These are phyloP conservation scores for Battus philenor DNA, from an alignment of 1,140 invertebrate species.

Conservation along the genomic window DNA sequence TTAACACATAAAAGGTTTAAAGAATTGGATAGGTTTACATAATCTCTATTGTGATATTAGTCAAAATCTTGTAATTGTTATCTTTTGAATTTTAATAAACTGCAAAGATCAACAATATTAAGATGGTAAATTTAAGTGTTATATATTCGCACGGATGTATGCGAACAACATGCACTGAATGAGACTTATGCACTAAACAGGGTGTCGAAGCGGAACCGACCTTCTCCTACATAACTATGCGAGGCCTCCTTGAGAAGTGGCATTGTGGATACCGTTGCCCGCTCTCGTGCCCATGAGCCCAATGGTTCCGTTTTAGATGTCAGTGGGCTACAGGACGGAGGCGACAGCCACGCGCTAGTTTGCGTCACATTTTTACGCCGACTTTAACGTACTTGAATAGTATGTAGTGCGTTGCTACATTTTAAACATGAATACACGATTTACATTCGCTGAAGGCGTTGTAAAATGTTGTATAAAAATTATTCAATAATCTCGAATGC, in stretches of 20 bases:
- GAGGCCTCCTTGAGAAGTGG: slow-evolving; percentile 13
- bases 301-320: slow-evolving; percentile 9
- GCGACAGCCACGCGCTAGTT: too few relatives aligned
- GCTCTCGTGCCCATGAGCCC: slow-evolving; percentile 13
- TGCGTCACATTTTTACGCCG: too few relatives aligned
- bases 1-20: neutral
- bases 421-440: too few relatives aligned
- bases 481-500: too few relatives aligned
- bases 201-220: slow-evolving; percentile 33
- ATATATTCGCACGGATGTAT: neutral
- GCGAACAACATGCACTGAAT: slow-evolving; percentile 23
- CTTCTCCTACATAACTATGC: slow-evolving; percentile 32
- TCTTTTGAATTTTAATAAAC: too few relatives aligned
- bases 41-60: too few relatives aligned
- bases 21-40: neutral
- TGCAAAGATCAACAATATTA: neutral
- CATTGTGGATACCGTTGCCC: slow-evolving; percentile 15
- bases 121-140: neutral
- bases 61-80: too few relatives aligned
- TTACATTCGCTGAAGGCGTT: too few relatives aligned
- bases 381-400: too few relatives aligned
- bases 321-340: slow-evolving; percentile 2
- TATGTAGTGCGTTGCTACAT: too few relatives aligned
- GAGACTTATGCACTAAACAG: slow-evolving; percentile 32
- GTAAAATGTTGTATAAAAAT: too few relatives aligned